Percentiles rank a stretch among this genome's conserved stretches.
These are phyloP conservation scores for Isaurus tuberculatus DNA, from an alignment of 92 coral and sea anemone species.

Conservation along the genomic window DNA sequence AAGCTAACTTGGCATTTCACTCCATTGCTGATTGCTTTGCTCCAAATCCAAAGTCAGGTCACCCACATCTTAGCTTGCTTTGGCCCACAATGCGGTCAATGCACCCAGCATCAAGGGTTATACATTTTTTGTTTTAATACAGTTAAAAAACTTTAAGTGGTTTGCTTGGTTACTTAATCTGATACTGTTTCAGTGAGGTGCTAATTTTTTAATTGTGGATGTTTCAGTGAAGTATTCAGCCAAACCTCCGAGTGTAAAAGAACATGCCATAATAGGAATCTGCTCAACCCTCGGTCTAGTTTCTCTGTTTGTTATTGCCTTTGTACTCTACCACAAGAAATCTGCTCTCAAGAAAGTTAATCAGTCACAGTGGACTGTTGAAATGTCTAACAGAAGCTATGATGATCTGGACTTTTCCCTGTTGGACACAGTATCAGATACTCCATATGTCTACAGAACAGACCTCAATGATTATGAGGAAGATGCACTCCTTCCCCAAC, in stretches of 20 bases:
- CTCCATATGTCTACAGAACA: slow-evolving; percentile 81
- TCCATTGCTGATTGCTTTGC: too few species aligned
- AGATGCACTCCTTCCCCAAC: slow-evolving; percentile 75
- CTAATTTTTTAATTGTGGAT: background rate
- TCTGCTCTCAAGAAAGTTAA: slow-evolving; percentile 46
- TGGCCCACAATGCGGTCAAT: too few species aligned
- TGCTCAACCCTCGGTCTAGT: slow-evolving; percentile 63
- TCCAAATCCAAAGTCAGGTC: too few species aligned
- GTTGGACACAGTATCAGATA: slow-evolving; percentile 80
- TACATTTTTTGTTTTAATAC: too few species aligned
- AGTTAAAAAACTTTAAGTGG: too few species aligned
- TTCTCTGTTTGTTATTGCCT: slow-evolving; percentile 54
- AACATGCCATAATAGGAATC: slow-evolving; percentile 67
- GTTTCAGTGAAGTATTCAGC: background rate
- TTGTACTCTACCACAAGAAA: slow-evolving; percentile 61
- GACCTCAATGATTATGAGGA: slow-evolving; percentile 80
- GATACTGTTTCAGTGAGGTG: background rate
- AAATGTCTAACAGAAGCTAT: slow-evolving; percentile 80
- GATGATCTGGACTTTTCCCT: slow-evolving; percentile 89
- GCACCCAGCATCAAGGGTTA: too few species aligned
- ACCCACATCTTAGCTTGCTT: too few species aligned
- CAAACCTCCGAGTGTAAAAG: slow-evolving; percentile 51
- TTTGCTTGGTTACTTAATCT: too few species aligned
- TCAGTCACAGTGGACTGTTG: slow-evolving; percentile 77
- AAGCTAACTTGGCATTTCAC: too few species aligned